Evolutionary conservation across 2,797 vertebrate genomes (phyloP).

Genomic region (Tympanoctomys barrerae): DNA sequence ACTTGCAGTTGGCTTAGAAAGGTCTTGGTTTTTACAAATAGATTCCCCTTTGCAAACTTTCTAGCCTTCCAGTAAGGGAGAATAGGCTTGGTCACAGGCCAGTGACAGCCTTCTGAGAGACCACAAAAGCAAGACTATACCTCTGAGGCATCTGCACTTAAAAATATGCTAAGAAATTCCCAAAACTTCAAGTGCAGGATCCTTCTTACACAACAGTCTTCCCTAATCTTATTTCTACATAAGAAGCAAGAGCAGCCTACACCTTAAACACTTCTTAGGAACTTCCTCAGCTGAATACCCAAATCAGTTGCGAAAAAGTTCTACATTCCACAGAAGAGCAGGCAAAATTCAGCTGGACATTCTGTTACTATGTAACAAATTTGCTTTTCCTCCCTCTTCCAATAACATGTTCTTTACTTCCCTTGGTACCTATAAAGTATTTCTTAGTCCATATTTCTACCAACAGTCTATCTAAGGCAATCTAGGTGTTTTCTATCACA

Average conservation of each 20-base stretch:
- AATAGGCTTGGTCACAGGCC: background rate
- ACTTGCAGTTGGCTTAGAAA: background rate
- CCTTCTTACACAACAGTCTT: background rate
- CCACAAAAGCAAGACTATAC: background rate
- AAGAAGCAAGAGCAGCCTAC: background rate
- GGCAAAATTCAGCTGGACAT: background rate
- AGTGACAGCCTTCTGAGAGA: background rate
- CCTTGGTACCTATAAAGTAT: background rate
- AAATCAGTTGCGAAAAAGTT: background rate
- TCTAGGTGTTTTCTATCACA: background rate
- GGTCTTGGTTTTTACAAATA: background rate
- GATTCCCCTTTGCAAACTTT: background rate
- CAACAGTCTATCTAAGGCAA: background rate
- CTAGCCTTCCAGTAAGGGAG: background rate
- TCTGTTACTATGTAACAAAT: background rate
- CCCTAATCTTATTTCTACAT: background rate
- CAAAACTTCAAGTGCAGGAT: background rate
- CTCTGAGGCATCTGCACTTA: background rate
- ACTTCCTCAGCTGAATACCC: background rate
- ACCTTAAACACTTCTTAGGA: background rate
- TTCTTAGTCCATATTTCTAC: background rate
- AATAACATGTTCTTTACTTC: background rate
- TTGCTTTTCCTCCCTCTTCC: background rate
- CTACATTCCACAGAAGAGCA: background rate
- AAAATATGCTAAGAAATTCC: background rate